A percentile compares a stretch with the other conserved stretches of the same genome.
phyloP scores from a whole-genome alignment of 2,888 invertebrate genomes.

The Agrochola lychnidis region DNA sequence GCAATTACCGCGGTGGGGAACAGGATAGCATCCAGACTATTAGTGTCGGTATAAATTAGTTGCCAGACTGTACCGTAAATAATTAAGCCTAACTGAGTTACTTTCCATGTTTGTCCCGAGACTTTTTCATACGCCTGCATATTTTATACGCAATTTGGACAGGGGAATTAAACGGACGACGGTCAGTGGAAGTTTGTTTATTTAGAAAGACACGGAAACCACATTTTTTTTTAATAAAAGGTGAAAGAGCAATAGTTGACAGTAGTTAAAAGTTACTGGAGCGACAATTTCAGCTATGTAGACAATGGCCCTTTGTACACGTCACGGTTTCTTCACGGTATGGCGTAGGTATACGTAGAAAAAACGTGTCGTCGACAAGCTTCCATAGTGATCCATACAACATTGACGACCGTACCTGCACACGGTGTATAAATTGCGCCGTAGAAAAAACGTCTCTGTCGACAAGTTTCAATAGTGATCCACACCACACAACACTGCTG shows the following conservation, averaged over 20 bases:
- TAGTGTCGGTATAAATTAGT: conserved; percentile 53
- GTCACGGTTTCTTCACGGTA: too few species aligned
- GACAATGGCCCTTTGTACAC: too few species aligned
- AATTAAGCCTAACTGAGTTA: conserved; percentile 46
- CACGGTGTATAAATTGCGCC: too few species aligned
- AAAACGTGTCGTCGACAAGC: too few species aligned
- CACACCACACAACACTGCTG: too few species aligned
- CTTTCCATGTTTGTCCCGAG: conserved; percentile 34
- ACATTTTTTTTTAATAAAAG: not conserved
- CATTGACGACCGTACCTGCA: too few species aligned
- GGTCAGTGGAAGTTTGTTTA: not conserved
- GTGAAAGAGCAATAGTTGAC: not conserved
- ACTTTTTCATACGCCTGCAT: conserved; percentile 48
- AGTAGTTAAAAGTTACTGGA: not conserved
- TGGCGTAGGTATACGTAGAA: too few species aligned
- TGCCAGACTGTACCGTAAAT: conserved; percentile 38
- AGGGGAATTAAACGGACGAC: not conserved
- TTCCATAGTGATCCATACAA: too few species aligned
- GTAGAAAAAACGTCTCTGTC: too few species aligned
- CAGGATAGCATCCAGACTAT: conserved; percentile 34
- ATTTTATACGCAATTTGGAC: conserved; percentile 47
- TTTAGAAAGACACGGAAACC: not conserved
- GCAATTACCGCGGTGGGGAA: conserved; percentile 14
- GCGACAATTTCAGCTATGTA: not conserved
- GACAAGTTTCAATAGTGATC: too few species aligned